phyloP scores from a whole-genome alignment of 2,113 vertebrate species.

The Sigmodon hispidus region DNA sequence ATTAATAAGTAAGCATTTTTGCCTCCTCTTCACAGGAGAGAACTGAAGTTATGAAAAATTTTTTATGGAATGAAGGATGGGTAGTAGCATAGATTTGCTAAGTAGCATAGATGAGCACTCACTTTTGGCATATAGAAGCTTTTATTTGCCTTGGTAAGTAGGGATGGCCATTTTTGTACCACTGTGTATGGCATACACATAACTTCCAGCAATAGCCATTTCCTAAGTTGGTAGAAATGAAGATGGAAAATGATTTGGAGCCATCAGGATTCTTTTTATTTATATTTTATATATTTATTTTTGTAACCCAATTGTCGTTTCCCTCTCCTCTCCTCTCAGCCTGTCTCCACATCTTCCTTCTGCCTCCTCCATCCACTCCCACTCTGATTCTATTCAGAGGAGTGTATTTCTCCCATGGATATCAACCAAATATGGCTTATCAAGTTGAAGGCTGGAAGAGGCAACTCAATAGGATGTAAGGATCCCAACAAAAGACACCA shows the following conservation, averaged over 20 bases:
- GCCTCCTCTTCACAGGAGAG: not conserved
- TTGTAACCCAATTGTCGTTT: not conserved
- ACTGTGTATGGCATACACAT: not conserved
- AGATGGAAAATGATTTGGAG: not conserved
- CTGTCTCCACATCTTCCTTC: not conserved
- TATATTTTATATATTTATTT: not conserved
- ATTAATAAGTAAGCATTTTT: not conserved
- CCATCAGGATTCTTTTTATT: not conserved
- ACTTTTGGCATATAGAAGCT: not conserved
- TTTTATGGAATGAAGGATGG: not conserved
- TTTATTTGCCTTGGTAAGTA: not conserved
- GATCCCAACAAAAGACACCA: not conserved
- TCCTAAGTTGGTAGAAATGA: not conserved
- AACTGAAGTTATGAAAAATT: conserved; percentile 2
- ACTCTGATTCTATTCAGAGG: not conserved
- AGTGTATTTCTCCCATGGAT: not conserved
- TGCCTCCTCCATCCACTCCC: not conserved
- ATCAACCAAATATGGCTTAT: not conserved
- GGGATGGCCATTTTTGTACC: not conserved
- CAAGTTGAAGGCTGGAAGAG: not conserved
- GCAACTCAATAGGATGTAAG: not conserved
- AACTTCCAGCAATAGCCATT: not conserved
- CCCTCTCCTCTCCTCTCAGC: not conserved
- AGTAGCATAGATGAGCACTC: not conserved
- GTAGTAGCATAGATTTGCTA: not conserved